Evolutionary conservation across 2,888 invertebrate species (phyloP).

Genomic region (Tachina grossa): DNA sequence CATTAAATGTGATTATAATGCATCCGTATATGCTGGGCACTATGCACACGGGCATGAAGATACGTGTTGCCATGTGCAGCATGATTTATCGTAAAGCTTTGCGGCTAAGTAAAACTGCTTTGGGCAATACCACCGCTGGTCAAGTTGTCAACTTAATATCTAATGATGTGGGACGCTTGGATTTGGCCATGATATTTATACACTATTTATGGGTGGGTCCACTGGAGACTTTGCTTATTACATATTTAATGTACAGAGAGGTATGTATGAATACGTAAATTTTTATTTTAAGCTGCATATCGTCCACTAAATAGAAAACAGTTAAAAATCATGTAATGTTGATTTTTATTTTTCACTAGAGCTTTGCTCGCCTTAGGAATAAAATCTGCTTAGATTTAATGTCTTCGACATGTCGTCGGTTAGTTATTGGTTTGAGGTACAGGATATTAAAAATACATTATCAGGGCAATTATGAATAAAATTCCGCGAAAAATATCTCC

Average conservation of each 20-base stretch:
- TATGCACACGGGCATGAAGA: constrained; percentile 87
- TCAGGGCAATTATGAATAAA: too few species aligned
- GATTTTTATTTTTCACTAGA: too few species aligned
- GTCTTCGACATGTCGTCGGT: too few species aligned
- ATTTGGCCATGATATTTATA: constrained; percentile 89
- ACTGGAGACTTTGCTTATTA: constrained; percentile 90
- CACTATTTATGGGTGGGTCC: constrained; percentile 97
- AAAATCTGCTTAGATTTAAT: too few species aligned
- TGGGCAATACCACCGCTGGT: constrained; percentile 89
- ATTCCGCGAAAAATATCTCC: too few species aligned
- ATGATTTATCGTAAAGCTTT: constrained; percentile 88
- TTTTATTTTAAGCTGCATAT: neutral
- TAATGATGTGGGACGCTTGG: constrained; percentile 92
- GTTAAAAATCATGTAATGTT: too few species aligned
- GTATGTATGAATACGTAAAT: constrained; percentile 77
- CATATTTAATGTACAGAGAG: constrained; percentile 89
- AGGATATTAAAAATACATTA: too few species aligned
- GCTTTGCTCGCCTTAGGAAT: too few species aligned
- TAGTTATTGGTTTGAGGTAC: too few species aligned
- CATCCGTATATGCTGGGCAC: constrained; percentile 94
- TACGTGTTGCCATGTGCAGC: constrained; percentile 87
- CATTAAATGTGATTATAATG: constrained; percentile 89
- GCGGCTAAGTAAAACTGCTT: constrained; percentile 87
- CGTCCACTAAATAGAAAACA: too few species aligned
- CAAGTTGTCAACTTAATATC: constrained; percentile 95